Evolutionary conservation across 2,888 invertebrate genomes (phyloP), one percentile per base, ranked within the genome.

Genomic region (Drosophila meridiana): DNA sequence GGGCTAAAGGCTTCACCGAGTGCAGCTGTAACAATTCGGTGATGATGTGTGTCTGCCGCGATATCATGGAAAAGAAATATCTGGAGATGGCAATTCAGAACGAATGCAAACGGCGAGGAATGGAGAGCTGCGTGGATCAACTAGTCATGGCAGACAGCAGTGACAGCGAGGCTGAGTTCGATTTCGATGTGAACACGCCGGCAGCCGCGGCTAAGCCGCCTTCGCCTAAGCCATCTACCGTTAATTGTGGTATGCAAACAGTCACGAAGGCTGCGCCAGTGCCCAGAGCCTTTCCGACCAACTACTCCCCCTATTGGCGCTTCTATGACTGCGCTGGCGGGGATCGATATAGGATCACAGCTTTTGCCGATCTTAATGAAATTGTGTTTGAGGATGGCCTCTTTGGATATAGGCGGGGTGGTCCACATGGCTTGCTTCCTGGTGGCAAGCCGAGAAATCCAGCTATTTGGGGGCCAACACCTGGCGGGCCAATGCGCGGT

Each of bases 181-280:
- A 96, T 81, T 95, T 96, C 34, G 95, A 96, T 78, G 95, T 96
- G 56, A 95, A 95, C 0, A 95, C 96, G 0, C 95, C 96, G 0
- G 95, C 95, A 38, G 96, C 95, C 0, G 94, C 95, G 57, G 94
- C 95, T 38, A 95, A 95, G 75, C 93, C 95, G 1, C 93, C 94
- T 56, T 3, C 7, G 0, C 93, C 93, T 63, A 90, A 92, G 72
- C 93, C 93, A 1, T 94, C 94, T 73, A 92, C 95, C 6, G 76
- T 80, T 3, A 95, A 95, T 76, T 94, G 94, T 2, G 94, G 95
- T 64, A 95, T 95, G 0, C 96, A 96, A 81, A 96, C 95, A 75
- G 84, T 91, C 14, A 92, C 92, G 14, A 92, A 93, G 0, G 95
- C 95, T 87, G 93, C 0, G 1, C 14, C 13, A 0, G 30, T 30